These are phyloP conservation scores for Lepidurus couesii DNA, from an alignment of 1,140 invertebrate genomes.

Conservation along the genomic window DNA sequence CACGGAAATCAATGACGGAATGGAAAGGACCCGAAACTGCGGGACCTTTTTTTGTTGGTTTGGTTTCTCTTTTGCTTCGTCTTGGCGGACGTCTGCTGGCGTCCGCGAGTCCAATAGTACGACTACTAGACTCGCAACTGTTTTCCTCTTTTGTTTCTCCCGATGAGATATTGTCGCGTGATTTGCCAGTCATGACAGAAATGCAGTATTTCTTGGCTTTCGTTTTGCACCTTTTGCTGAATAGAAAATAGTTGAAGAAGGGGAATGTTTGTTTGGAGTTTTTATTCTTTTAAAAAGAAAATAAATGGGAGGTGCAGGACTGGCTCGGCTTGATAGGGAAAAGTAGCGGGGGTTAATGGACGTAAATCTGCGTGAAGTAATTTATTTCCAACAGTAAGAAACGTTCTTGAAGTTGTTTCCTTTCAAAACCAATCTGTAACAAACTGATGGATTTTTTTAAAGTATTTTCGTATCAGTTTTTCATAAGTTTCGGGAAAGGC, in stretches of 20 bases:
- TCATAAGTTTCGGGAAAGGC: no score
- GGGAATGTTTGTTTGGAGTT: no score
- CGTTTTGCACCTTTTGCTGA: no score
- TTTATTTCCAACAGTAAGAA: not conserved
- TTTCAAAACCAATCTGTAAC: not conserved
- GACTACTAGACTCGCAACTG: not conserved
- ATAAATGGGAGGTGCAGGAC: not conserved
- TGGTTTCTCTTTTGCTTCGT: not conserved
- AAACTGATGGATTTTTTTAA: not conserved
- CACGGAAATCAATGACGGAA: constrained; percentile 14
- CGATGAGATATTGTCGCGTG: constrained; percentile 5
- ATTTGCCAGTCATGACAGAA: not conserved
- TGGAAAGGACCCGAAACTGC: not conserved
- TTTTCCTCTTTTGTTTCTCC: not conserved
- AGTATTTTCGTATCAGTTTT: not conserved
- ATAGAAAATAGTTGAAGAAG: no score
- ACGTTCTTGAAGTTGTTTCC: not conserved
- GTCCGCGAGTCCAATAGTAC: not conserved
- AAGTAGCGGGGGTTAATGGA: not conserved
- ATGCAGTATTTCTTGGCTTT: no score
- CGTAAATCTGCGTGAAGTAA: not conserved
- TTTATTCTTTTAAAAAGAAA: no score
- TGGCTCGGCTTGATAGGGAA: not conserved
- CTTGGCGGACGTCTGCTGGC: not conserved
- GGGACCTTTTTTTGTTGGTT: not conserved